These are phyloP conservation scores for Paratrypauchen microcephalus DNA, from an alignment of 2,797 vertebrate genomes.

Conservation along the genomic window DNA sequence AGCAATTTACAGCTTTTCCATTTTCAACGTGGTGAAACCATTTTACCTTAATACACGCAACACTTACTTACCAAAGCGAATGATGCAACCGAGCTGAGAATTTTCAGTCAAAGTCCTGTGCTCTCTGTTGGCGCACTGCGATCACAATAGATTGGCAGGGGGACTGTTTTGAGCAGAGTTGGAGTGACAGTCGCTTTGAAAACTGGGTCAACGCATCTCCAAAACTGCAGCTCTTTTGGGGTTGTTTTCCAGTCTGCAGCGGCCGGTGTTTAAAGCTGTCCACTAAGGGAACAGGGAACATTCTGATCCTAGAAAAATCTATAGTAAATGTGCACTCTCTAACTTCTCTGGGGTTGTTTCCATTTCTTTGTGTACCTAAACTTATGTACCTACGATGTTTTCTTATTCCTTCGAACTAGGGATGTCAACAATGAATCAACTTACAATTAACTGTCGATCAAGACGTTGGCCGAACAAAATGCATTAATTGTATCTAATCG, in stretches of 20 bases:
- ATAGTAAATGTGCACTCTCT: background rate
- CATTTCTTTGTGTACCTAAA: no score
- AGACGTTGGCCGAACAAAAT: no score
- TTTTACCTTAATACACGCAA: slow-evolving; percentile 1
- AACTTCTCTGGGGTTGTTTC: no score
- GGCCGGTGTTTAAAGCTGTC: background rate
- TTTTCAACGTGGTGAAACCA: background rate
- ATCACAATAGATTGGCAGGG: background rate
- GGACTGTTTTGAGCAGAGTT: background rate
- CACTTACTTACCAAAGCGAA: background rate
- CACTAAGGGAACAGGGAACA: background rate
- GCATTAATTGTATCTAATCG: no score
- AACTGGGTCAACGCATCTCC: background rate
- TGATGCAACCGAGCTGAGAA: background rate
- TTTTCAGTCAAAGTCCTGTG: no score
- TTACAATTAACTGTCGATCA: no score
- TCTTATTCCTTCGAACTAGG: no score
- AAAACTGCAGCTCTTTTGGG: background rate
- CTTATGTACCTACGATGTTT: no score
- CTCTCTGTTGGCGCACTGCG: background rate
- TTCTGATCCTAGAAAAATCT: background rate
- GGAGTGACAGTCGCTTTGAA: background rate
- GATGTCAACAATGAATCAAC: no score
- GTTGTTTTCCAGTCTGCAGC: background rate
- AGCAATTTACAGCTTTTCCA: background rate